Evolutionary conservation across 2,888 invertebrate species (phyloP), one percentile per base, ranked within the genome.

Genomic region (Bombylius discolor): DNA sequence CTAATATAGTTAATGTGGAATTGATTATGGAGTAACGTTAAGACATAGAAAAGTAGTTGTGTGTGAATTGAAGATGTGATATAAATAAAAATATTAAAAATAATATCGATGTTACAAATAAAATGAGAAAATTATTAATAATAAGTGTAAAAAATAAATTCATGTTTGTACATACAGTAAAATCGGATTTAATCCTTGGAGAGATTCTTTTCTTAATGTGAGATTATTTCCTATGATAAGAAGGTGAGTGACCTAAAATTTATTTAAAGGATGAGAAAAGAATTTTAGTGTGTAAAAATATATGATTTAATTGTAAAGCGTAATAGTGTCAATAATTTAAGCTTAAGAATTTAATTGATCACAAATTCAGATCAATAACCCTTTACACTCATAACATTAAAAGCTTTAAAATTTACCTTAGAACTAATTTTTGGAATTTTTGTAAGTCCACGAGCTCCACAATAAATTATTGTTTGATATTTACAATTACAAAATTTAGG

Each of bases 191-290:
- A 53, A 51, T 44, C 55, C 65, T 68, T 70, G 62, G 68, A 73
- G 70, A 7, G 66, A 61, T 54, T 69, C 61, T 5, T 64, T 65
- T 31, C 60, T 58, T 47, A 73, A 61, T 13, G 69, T 70, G 39
- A 73, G 56, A 62, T 70, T 71, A 56, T 68, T 69, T 51, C 68
- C 64, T 47, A 68, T 64, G 54, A 72, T 66, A 53, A 69, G 65
- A 48, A 73, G 61, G 58, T 66, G 64, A 42, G 70, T 70, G 47
- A 70, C 66, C 69, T 69, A 53, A 42, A 42, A 42, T 11, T 42
- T 36, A 36, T 36, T 23, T 23, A 23, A 33, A 48, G 44, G 12
- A 54, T 33, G 49, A 23, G 55, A 57, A 55, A 9, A 48, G 53
- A 52, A 34, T 33, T 47, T 49, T 48, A 54, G 32, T 36, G 33